A percentile compares a stretch with the other conserved stretches of the same genome.
These are phyloP conservation scores for Anser brachyrhynchus DNA, from an alignment of 2,113 vertebrate species.

Conservation along the genomic window DNA sequence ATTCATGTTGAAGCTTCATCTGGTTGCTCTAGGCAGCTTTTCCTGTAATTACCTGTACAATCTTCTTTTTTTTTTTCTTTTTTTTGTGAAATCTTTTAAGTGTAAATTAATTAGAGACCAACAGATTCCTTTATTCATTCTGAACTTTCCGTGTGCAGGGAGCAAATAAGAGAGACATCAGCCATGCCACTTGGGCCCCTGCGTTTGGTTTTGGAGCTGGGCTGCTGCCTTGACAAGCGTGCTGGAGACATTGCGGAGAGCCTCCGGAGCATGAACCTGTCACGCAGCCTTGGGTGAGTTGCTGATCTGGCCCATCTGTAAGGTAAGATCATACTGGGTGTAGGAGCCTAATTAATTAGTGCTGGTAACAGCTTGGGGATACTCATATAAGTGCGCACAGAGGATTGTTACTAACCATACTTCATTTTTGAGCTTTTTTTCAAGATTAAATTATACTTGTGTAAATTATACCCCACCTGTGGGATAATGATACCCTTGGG, in stretches of 20 bases:
- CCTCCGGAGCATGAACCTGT: neutral
- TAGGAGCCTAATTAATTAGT: constrained; percentile 51
- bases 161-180: neutral
- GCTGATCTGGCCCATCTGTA: neutral
- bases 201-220: neutral
- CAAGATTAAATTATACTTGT: constrained; percentile 13
- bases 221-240: neutral
- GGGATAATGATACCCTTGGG: constrained; percentile 53
- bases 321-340: constrained; percentile 28
- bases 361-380: constrained; percentile 2
- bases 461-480: constrained; percentile 40
- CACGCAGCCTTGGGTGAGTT: neutral
- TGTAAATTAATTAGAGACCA: neutral
- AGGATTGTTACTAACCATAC: neutral
- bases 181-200: neutral
- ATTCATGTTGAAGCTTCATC: neutral
- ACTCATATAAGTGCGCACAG: neutral
- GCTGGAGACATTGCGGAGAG: neutral
- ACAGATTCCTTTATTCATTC: neutral
- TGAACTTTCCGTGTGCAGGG: accelerated
- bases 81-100: neutral
- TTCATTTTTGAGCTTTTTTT: constrained; percentile 35
- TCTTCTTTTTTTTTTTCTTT: neutral
- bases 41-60: neutral
- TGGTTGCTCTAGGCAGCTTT: neutral